These are phyloP conservation scores for Apodemus agrarius DNA, from an alignment of 2,797 vertebrate genomes.

Conservation along the genomic window DNA sequence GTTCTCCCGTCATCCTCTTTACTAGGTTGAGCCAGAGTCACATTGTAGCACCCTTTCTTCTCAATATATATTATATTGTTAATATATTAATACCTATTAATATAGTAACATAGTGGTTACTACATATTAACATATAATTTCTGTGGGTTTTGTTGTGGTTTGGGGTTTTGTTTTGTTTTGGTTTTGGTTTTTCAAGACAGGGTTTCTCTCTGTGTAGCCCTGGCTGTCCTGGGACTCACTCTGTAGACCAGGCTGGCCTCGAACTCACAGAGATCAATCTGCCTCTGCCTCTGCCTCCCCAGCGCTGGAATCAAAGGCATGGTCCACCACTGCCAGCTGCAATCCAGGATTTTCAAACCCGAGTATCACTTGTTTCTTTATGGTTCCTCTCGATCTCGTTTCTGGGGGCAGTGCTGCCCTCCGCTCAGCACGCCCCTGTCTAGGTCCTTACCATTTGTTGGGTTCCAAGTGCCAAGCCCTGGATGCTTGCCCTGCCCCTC, in stretches of 20 bases:
- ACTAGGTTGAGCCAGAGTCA: neutral
- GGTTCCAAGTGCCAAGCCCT: neutral
- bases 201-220: neutral
- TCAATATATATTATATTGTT: neutral
- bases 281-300: neutral
- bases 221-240: neutral
- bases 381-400: neutral
- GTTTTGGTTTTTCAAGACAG: neutral
- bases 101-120: neutral
- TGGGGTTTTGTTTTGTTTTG: neutral
- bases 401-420: neutral
- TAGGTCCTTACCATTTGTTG: neutral
- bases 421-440: neutral
- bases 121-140: neutral
- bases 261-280: neutral
- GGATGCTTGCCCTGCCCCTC: neutral
- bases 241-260: neutral
- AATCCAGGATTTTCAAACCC: neutral
- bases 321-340: too few species aligned
- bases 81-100: neutral
- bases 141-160: neutral
- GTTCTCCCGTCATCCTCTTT: neutral
- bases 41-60: neutral
- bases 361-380: neutral
- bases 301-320: neutral